Evolutionary conservation across 2,113 vertebrate genomes (phyloP).

Genomic region (Girardinichthys multiradiatus): DNA sequence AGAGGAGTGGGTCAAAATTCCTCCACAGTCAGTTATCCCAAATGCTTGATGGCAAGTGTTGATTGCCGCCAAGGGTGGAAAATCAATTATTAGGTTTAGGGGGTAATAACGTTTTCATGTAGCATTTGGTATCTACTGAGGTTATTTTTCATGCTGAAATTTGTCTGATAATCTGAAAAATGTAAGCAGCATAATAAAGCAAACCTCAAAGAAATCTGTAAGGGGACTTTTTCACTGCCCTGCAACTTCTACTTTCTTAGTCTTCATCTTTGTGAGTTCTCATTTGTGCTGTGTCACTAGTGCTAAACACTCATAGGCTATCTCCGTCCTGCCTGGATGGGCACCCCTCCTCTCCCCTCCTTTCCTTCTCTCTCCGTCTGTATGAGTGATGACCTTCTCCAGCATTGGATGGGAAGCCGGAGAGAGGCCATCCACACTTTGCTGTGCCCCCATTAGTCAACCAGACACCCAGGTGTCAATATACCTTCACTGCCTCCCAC

Average conservation of each 20-base stretch:
- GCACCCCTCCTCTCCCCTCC: background rate
- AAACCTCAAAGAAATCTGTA: too few species aligned
- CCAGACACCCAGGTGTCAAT: slow-evolving; percentile 63
- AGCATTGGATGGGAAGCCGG: slow-evolving; percentile 52
- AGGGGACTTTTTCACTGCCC: too few species aligned
- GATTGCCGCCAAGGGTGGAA: too few species aligned
- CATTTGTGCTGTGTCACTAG: slow-evolving; percentile 6
- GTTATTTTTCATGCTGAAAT: too few species aligned
- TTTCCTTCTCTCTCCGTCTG: slow-evolving; percentile 23
- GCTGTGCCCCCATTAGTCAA: slow-evolving; percentile 68
- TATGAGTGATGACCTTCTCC: slow-evolving; percentile 68
- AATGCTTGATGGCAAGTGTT: too few species aligned
- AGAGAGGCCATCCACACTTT: slow-evolving; percentile 68
- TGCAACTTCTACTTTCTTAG: background rate
- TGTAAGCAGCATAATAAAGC: too few species aligned
- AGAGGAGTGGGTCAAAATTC: too few species aligned
- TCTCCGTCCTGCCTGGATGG: slow-evolving; percentile 32
- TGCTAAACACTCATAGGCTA: background rate
- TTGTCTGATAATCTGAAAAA: too few species aligned
- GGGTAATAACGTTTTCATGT: too few species aligned
- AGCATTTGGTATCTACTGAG: too few species aligned
- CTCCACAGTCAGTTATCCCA: too few species aligned
- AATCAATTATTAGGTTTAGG: too few species aligned
- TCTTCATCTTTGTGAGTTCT: slow-evolving; percentile 3
- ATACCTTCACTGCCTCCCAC: slow-evolving; percentile 30